A percentile compares a stretch with the other conserved stretches of the same genome.
These are phyloP conservation scores for Caenorhabditis briggsae DNA, from an alignment of 1,140 invertebrate genomes.

Conservation along the genomic window DNA sequence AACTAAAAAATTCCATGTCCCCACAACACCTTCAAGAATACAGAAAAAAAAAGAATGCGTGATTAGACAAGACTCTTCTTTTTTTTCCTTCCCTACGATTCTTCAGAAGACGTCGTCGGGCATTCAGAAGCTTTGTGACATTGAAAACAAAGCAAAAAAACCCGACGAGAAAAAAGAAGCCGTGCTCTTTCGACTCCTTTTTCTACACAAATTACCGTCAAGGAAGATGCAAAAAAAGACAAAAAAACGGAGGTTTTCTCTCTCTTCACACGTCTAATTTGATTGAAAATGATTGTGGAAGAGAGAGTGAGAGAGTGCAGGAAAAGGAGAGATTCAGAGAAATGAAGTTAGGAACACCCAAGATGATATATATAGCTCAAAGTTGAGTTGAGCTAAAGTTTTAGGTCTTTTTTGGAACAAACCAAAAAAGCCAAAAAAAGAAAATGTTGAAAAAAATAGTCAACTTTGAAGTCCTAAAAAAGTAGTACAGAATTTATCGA, in stretches of 20 bases:
- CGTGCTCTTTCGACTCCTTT: constrained; percentile 37
- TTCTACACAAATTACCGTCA: constrained; percentile 49
- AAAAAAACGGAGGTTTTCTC: background rate
- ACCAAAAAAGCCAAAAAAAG: too few relatives aligned
- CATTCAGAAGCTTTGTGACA: constrained; percentile 10
- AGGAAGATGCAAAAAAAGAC: background rate
- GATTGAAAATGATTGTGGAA: constrained; percentile 27
- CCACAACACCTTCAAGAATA: background rate
- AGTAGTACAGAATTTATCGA: too few relatives aligned
- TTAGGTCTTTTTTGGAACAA: too few relatives aligned
- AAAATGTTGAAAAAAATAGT: too few relatives aligned
- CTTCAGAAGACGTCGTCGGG: background rate
- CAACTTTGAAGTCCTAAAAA: too few relatives aligned
- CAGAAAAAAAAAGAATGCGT: background rate
- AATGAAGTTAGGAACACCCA: constrained; percentile 10
- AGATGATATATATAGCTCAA: background rate
- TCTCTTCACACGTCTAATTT: constrained; percentile 48
- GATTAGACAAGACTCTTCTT: background rate
- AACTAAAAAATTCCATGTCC: constrained; percentile 11
- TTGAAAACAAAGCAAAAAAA: constrained; percentile 3
- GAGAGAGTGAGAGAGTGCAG: background rate
- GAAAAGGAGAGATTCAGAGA: background rate
- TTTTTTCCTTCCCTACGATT: background rate
- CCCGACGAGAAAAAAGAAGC: background rate
- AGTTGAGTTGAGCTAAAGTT: too few relatives aligned